Percentiles rank a stretch among this genome's conserved stretches.
Evolutionary conservation across 1,140 invertebrate genomes (phyloP).

Genomic region (Meloidogyne exigua): DNA sequence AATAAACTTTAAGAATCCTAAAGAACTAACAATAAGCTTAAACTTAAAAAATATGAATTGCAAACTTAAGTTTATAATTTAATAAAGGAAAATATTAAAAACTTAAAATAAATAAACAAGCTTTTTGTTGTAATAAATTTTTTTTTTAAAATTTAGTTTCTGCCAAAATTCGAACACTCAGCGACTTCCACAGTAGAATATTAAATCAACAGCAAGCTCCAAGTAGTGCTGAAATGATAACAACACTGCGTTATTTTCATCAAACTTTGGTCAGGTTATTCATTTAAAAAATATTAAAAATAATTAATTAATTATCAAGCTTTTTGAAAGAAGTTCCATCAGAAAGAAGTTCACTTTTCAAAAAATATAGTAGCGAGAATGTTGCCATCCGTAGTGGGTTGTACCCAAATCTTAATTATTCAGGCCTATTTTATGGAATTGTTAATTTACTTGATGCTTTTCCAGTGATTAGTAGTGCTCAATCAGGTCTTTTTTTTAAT

Average conservation of each 20-base stretch:
- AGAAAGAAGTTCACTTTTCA: conserved; percentile 46
- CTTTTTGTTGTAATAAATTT: too few species aligned
- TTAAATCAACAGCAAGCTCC: conserved; percentile 87
- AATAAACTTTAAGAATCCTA: too few species aligned
- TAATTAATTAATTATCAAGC: conserved; percentile 40
- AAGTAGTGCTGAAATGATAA: conserved; percentile 89
- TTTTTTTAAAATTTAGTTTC: conserved; percentile 74
- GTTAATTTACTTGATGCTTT: conserved; percentile 67
- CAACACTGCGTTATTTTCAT: conserved; percentile 94
- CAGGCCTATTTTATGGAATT: conserved; percentile 65
- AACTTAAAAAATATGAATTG: too few species aligned
- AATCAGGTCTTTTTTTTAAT: conserved; percentile 63
- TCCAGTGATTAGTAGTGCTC: conserved; percentile 65
- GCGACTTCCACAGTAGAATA: conserved; percentile 89
- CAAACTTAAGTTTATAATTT: too few species aligned
- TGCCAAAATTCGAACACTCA: conserved; percentile 90
- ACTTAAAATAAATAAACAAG: too few species aligned
- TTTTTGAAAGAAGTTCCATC: conserved; percentile 60
- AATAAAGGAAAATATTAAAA: too few species aligned
- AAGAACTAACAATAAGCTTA: too few species aligned
- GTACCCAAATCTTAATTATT: conserved; percentile 63
- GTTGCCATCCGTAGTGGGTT: conserved; percentile 37
- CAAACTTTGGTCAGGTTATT: conserved; percentile 81
- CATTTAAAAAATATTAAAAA: background rate
- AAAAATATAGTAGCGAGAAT: conserved; percentile 47